Conservation (phyloP, 2,113 vertebrate genomes). For the Tapirus terrestris region DNA sequence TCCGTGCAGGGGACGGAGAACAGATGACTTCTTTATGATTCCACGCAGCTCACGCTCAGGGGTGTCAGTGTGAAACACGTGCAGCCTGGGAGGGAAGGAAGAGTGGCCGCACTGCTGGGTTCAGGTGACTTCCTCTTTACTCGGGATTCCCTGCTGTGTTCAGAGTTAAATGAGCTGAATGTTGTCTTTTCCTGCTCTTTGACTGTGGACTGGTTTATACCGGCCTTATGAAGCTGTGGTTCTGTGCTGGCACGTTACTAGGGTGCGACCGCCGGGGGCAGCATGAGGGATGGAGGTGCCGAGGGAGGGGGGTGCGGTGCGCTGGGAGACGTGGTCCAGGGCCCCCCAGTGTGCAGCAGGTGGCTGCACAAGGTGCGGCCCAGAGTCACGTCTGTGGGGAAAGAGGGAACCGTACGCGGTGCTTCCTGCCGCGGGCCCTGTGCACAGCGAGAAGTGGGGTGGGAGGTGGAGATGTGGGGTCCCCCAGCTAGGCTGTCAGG, state of each 20-base stretch:
- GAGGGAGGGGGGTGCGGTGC: background rate
- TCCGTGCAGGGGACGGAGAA: background rate
- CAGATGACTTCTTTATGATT: background rate
- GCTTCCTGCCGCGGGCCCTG: background rate
- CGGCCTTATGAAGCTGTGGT: background rate
- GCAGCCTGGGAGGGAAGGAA: background rate
- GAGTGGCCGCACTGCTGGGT: background rate
- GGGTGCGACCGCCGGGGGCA: background rate
- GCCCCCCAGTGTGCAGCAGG: too few relatives aligned
- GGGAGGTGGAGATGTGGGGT: background rate
- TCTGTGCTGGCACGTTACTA: background rate
- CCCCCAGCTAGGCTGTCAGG: background rate
- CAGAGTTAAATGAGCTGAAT: rapidly evolving
- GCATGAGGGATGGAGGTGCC: background rate
- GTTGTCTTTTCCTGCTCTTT: background rate
- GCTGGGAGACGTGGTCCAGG: too few relatives aligned
- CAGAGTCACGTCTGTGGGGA: too few relatives aligned
- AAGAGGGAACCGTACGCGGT: too few relatives aligned
- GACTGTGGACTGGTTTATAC: background rate
- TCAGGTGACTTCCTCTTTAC: rapidly evolving
- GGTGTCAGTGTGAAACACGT: background rate
- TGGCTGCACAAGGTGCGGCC: too few relatives aligned
- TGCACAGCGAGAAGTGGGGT: background rate
- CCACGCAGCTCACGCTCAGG: too few relatives aligned
- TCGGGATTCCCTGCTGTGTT: rapidly evolving